These are phyloP conservation scores for Chymomyza costata DNA, from an alignment of 1,140 invertebrate genomes.

Conservation along the genomic window DNA sequence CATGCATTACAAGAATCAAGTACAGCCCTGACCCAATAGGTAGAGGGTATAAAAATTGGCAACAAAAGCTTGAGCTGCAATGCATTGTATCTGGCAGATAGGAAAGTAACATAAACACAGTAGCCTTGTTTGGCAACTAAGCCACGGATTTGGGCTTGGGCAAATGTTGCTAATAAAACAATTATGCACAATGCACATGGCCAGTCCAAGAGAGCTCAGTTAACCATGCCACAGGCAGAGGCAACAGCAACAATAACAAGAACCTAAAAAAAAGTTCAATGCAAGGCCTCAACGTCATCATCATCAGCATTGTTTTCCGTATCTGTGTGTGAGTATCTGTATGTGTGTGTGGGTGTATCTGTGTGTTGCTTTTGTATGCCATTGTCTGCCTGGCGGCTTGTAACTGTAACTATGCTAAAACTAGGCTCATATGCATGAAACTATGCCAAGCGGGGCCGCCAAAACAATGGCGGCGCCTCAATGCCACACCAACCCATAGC, in stretches of 20 bases:
- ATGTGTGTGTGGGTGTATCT: no score
- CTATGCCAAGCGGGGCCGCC: conserved; percentile 38
- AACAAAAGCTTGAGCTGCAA: no score
- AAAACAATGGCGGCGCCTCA: conserved; percentile 45
- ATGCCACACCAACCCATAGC: conserved; percentile 31
- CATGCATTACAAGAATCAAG: no score
- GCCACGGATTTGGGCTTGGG: conserved; percentile 57
- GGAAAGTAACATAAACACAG: conserved; percentile 29
- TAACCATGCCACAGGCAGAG: conserved; percentile 16
- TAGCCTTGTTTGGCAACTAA: conserved; percentile 27
- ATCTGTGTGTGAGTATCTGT: no score
- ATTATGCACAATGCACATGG: conserved; percentile 54
- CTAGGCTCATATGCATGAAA: conserved; percentile 45
- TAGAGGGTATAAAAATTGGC: conserved; percentile 25
- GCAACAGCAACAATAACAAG: conserved; percentile 22
- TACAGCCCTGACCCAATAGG: no score
- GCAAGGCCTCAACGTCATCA: conserved; percentile 32
- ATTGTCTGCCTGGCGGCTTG: conserved; percentile 60
- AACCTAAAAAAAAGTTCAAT: conserved; percentile 16
- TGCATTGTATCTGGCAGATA: conserved; percentile 61
- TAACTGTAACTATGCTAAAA: conserved; percentile 56
- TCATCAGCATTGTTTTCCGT: conserved; percentile 11
- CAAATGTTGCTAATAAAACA: conserved; percentile 68
- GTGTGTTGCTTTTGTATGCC: conserved; percentile 43
- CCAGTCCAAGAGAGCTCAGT: no score